phyloP scores from a whole-genome alignment of 2,113 vertebrate species.

The Chlorocebus sabaeus region DNA sequence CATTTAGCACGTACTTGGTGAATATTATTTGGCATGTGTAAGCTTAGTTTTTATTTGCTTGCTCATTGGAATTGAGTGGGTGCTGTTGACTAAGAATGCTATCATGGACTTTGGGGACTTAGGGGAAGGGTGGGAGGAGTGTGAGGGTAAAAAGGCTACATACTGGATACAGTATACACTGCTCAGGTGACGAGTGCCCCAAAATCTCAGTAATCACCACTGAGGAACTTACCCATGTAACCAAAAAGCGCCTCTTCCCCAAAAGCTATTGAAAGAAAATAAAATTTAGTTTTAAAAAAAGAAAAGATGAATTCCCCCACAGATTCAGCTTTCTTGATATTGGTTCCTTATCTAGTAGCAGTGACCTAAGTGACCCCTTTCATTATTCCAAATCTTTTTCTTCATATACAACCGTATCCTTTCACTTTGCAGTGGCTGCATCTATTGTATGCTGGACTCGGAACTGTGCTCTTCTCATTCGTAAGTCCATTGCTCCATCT shows the following conservation, averaged over 20 bases:
- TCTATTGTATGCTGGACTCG: conserved; percentile 83
- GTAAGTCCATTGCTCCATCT: conserved; percentile 79
- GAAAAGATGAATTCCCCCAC: not conserved
- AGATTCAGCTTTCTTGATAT: not conserved
- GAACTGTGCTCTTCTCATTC: conserved; percentile 86
- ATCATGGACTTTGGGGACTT: too few relatives aligned
- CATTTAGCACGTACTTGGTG: too few relatives aligned
- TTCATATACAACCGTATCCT: not conserved
- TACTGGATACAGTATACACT: too few relatives aligned
- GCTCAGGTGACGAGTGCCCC: too few relatives aligned
- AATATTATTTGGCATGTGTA: not conserved
- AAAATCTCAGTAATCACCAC: too few relatives aligned
- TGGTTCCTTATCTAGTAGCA: not conserved
- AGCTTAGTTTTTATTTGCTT: not conserved
- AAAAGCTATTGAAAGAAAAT: too few relatives aligned
- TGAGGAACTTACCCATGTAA: too few relatives aligned
- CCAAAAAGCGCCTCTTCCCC: too few relatives aligned
- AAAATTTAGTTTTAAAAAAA: not conserved
- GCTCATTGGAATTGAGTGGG: not conserved
- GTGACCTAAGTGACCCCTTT: not conserved
- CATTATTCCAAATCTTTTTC: not conserved
- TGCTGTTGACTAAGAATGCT: not conserved
- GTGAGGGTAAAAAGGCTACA: too few relatives aligned
- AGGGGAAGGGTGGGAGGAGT: too few relatives aligned
- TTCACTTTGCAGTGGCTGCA: conserved; percentile 81